Conservation (phyloP, 2,113 vertebrate genomes). For the Lepisosteus oculatus region DNA sequence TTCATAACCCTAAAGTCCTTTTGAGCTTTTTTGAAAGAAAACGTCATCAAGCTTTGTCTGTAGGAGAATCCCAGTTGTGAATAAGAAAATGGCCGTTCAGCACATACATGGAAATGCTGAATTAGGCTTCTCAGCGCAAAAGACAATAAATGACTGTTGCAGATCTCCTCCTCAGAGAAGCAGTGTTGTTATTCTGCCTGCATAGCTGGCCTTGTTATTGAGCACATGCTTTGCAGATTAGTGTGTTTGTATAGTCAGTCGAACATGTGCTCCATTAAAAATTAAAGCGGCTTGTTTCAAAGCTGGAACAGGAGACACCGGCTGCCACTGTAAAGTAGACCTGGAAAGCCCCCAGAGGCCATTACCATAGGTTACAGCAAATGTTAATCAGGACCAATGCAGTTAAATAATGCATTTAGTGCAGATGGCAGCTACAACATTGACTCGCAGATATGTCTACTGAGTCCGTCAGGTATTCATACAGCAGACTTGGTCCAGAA, state of each 20-base stretch:
- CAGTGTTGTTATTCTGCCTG: constrained; percentile 68
- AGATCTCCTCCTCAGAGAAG: constrained; percentile 35
- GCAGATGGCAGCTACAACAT: constrained; percentile 76
- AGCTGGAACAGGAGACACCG: constrained; percentile 78
- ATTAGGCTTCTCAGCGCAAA: neutral
- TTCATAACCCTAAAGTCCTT: too few species aligned
- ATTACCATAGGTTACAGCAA: constrained; percentile 85
- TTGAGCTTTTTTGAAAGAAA: too few species aligned
- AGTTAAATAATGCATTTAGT: constrained; percentile 85
- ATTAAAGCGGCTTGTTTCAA: constrained; percentile 83
- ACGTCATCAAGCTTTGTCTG: too few species aligned
- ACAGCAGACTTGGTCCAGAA: constrained; percentile 67
- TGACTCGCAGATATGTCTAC: constrained; percentile 75
- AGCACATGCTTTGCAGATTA: constrained; percentile 88
- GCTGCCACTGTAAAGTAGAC: constrained; percentile 76
- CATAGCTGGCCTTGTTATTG: constrained; percentile 67
- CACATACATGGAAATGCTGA: neutral
- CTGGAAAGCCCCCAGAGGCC: constrained; percentile 76
- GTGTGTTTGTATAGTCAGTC: constrained; percentile 85
- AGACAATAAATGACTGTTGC: neutral
- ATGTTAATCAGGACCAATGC: constrained; percentile 79
- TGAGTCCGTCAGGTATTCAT: constrained; percentile 64
- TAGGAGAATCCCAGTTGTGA: too few species aligned
- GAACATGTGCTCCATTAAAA: constrained; percentile 88
- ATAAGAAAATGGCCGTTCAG: too few species aligned